A percentile compares a stretch with the other conserved stretches of the same genome.
Conservation (phyloP, 2,113 vertebrate genomes). For the Laticauda colubrina region DNA sequence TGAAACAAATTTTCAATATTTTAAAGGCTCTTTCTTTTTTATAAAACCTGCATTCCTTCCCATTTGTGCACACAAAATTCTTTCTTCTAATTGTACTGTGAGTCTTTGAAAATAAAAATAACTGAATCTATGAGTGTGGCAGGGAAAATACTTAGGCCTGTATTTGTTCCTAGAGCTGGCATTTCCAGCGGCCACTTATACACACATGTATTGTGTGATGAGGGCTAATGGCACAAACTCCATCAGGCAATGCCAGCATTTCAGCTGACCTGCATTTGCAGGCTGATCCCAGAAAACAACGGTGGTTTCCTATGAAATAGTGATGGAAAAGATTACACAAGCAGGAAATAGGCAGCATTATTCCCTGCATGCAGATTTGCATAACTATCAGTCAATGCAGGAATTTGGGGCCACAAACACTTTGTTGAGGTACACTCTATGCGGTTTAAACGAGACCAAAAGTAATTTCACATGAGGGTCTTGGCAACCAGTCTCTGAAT, state of each 20-base stretch:
- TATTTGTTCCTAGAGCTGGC: not conserved
- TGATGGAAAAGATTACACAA: not conserved
- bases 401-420: not conserved
- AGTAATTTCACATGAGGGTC: fast-evolving
- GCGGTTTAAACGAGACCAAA: not conserved
- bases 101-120: not conserved
- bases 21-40: not conserved
- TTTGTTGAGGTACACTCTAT: not conserved
- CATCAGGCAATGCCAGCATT: not conserved
- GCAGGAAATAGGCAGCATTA: not conserved
- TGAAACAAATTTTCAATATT: not conserved
- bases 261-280: not conserved
- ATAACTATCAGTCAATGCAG: not conserved
- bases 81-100: not conserved
- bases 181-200: not conserved
- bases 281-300: not conserved
- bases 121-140: not conserved
- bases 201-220: not conserved
- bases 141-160: not conserved
- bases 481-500: not conserved
- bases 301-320: not conserved
- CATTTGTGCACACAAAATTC: not conserved
- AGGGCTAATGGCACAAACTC: not conserved
- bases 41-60: not conserved
- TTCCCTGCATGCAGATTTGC: not conserved